Evolutionary conservation across 1,140 invertebrate species (phyloP), one percentile per base, ranked within the genome.

Genomic region (Schlechtendalia chinensis): DNA sequence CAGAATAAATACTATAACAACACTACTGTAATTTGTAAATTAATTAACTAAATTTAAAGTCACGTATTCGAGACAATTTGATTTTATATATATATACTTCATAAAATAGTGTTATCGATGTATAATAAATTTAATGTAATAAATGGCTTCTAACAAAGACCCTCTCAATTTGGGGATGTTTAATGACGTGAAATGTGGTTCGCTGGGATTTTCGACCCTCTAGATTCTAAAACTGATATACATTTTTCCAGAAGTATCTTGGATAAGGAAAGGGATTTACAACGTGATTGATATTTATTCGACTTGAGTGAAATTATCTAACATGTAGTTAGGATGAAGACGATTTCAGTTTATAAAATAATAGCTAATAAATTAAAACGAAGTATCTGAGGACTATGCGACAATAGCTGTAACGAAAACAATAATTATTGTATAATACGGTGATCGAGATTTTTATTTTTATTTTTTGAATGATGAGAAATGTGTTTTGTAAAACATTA

Each of bases 101-200:
- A 16, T 50, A 69, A 69, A 50, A 53, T n/a, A 27, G 22, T 53
- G 16, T 19, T 27, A 19, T 71, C 67, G 11, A 19, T 71, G 24
- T 71, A 19, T 29, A 53, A 53, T 53, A 71, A 16, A 53, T 71
- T 71, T 29, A 53, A 72, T 29, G 47, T 54, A 54, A 72, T 72
- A 72, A 72, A 72, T 54, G 17, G 24, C 50, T 29, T n/a, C 24
- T 6, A 19, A 72, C 69, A 54, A 72, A 53, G 17, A 29, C 50
- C 69, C 69, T 72, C 24, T 72, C 24, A n/a, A 72, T 72, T 72
- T 12, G 17, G 47, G 24, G 24, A 72, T 54, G 50, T 54, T 53
- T 29, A 54, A 72, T 72, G 69, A 54, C 47, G 27, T 72, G 69
- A 54, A 72, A 72, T 72, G 69, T 14, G 47, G 69, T 72, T 72